Percentiles rank a stretch among this genome's conserved stretches.
phyloP scores from a whole-genome alignment of 2,797 vertebrate species.

The Glyptemys insculpta region DNA sequence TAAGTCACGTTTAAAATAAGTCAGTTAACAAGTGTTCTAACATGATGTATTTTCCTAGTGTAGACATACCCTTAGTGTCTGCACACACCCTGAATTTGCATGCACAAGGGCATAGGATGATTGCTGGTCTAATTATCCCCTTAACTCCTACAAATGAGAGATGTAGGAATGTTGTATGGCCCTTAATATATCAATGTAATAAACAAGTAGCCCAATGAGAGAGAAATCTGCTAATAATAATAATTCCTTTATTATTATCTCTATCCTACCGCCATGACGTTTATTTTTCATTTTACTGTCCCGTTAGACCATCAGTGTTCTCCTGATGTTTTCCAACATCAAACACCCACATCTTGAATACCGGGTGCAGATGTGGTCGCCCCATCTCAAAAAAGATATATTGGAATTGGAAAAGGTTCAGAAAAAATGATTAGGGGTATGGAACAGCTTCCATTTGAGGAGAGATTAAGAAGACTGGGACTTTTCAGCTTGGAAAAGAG shows the following conservation, averaged over 20 bases:
- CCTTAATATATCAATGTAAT: neutral
- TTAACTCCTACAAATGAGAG: neutral
- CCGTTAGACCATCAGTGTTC: neutral
- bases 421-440: no score
- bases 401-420: no score
- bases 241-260: neutral
- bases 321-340: neutral
- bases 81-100: neutral
- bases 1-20: neutral
- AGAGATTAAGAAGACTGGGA: no score
- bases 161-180: neutral
- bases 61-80: neutral
- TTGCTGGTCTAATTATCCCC: neutral
- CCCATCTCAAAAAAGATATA: no score
- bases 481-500: no score
- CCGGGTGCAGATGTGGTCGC: no score
- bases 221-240: neutral
- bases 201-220: neutral
- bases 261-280: neutral
- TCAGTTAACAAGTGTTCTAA: neutral
- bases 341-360: neutral
- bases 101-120: neutral
- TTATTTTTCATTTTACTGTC: conserved; percentile 6
- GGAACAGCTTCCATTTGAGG: no score
- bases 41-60: neutral